phyloP scores from a whole-genome alignment of 2,113 vertebrate genomes.

The Vanacampus margaritifer region DNA sequence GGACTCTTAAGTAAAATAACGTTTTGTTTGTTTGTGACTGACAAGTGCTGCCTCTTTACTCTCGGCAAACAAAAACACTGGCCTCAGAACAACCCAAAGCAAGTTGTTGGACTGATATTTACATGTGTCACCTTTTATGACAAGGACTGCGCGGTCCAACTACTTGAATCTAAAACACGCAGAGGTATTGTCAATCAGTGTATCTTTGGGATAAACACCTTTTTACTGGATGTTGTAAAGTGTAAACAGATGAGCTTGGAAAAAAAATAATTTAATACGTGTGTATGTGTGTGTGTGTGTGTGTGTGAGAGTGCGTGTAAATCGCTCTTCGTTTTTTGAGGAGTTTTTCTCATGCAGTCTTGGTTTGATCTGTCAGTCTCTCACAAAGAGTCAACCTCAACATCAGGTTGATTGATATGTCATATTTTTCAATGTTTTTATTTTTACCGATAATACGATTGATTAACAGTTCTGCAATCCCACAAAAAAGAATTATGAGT shows the following conservation, averaged over 20 bases:
- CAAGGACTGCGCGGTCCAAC: slow-evolving; percentile 5
- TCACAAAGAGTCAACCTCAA: background rate
- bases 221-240: slow-evolving; percentile 34
- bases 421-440: background rate
- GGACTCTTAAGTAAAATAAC: slow-evolving; percentile 33
- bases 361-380: background rate
- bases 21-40: slow-evolving; percentile 46
- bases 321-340: background rate
- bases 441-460: background rate
- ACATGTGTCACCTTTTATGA: background rate
- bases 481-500: no score
- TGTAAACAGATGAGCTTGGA: slow-evolving; percentile 19
- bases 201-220: slow-evolving; percentile 21
- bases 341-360: background rate
- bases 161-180: slow-evolving; percentile 46
- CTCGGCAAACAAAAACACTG: slow-evolving; percentile 20
- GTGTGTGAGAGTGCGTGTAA: background rate
- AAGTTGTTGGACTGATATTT: slow-evolving; percentile 4
- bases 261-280: slow-evolving; percentile 1
- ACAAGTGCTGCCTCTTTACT: slow-evolving; percentile 41
- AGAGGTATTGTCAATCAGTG: slow-evolving; percentile 29
- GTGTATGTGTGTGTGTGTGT: background rate
- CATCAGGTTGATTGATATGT: background rate
- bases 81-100: slow-evolving; percentile 32
- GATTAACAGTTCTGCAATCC: background rate